Evolutionary conservation across 2,113 vertebrate species (phyloP), one percentile per base, ranked within the genome.

Genomic region (Psittacara wagleri): DNA sequence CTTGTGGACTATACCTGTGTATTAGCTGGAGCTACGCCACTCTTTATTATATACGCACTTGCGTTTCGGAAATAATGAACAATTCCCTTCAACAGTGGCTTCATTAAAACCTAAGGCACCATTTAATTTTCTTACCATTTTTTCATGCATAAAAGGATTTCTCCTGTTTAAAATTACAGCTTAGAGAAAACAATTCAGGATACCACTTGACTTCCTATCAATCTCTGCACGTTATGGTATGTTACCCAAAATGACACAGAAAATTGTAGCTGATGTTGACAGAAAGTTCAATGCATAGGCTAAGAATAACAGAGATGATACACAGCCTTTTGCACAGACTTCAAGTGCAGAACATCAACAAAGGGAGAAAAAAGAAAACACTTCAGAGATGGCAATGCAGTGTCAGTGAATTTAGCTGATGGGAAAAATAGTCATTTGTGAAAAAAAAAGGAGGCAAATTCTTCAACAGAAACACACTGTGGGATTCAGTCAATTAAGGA

Each of bases 311-410:
- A 63, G 27, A 33, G 39, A 25, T 2, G 7, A 27, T 1, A n/a
- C 3, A 29, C 11, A 61, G 37, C 10, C 18, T 61, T 79, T 25
- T 54, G n/a, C 61, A 51, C 0, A 0, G 28, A 13, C 20, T 55
- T 24, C 59, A 52, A 0, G 0, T 10, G n/a, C 41, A 52, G 44
- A 90, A 73, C 27, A 33, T 44, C 11, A 41, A 41, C 51, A 76
- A 67, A 72, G 46, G 9, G 22, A 48, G 57, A 35, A 29, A 66
- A 64, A 70, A 59, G 24, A 49, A 17, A 31, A 25, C 15, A 3
- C 43, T 72, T 51, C 66, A 51, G 39, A 33, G 37, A 68, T 22
- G 23, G 51, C 15, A 28, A 11, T 61, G 54, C 27, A 44, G 14
- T 5, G 33, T 39, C 62, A 85, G 54, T 15, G 55, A 75, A 55